A percentile compares a stretch with the other conserved stretches of the same genome.
These are phyloP conservation scores for Apamea sordens DNA, from an alignment of 2,888 invertebrate genomes.

Conservation along the genomic window DNA sequence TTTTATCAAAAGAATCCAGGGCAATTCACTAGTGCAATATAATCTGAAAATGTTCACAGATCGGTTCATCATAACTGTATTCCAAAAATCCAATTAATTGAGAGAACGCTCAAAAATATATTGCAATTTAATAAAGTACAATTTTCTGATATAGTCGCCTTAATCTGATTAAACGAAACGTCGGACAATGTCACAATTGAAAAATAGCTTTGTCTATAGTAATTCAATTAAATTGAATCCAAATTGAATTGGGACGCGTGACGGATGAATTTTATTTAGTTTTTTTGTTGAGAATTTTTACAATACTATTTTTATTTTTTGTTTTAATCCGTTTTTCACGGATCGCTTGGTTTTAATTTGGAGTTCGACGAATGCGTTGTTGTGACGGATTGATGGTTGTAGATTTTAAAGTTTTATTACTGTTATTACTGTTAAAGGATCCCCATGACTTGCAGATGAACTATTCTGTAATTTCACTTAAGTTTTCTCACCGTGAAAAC, in stretches of 20 bases:
- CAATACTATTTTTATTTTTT: slow-evolving; percentile 52
- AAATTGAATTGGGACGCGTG: slow-evolving; percentile 74
- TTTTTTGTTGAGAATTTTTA: slow-evolving; percentile 63
- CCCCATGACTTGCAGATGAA: no score
- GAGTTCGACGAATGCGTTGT: slow-evolving; percentile 16
- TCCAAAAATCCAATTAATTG: slow-evolving; percentile 22
- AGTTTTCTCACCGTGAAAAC: no score
- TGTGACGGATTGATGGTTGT: neutral
- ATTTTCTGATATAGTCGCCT: slow-evolving; percentile 75
- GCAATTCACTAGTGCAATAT: neutral
- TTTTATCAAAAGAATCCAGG: neutral
- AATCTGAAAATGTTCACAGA: neutral
- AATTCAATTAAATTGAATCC: slow-evolving; percentile 83
- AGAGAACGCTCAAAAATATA: slow-evolving; percentile 20
- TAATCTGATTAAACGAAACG: slow-evolving; percentile 80
- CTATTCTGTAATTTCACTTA: no score
- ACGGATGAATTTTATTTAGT: slow-evolving; percentile 75
- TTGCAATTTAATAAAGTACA: slow-evolving; percentile 60
- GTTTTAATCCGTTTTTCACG: slow-evolving; percentile 45
- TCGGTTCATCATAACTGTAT: slow-evolving; percentile 19
- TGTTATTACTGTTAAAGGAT: no score
- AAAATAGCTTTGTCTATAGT: slow-evolving; percentile 82
- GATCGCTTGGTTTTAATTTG: slow-evolving; percentile 55
- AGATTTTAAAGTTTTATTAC: slow-evolving; percentile 6
- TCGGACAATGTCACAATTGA: slow-evolving; percentile 75